Evolutionary conservation across 2,113 vertebrate genomes (phyloP).

Genomic region (Hydropotes inermis): DNA sequence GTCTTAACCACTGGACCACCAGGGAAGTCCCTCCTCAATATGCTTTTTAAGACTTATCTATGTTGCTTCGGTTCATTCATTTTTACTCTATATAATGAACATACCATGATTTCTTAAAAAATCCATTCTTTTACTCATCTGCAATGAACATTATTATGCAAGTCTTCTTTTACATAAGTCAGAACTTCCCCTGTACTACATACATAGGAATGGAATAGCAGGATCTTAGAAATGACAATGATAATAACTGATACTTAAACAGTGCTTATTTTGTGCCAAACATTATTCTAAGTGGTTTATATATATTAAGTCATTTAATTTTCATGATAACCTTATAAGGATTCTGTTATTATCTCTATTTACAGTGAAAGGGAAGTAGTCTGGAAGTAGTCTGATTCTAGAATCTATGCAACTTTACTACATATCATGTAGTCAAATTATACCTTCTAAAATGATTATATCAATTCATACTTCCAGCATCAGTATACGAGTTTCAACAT

Average conservation of each 20-base stretch:
- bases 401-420: not conserved
- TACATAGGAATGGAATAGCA: not conserved
- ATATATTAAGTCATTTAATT: not conserved
- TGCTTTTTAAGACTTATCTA: not conserved
- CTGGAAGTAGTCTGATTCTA: not conserved
- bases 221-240: not conserved
- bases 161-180: not conserved
- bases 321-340: not conserved
- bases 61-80: not conserved
- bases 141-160: not conserved
- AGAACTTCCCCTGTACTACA: not conserved
- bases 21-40: not conserved
- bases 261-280: constrained; percentile 2
- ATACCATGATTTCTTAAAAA: not conserved
- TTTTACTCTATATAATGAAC: not conserved
- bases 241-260: not conserved
- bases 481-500: not conserved
- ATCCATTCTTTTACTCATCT: not conserved
- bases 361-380: not conserved
- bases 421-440: not conserved
- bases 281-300: not conserved
- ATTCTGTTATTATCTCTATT: not conserved
- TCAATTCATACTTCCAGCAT: not conserved
- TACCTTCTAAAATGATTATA: not conserved
- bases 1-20: not conserved